These are phyloP conservation scores for Ectropis grisescens DNA, from an alignment of 1,140 invertebrate species.

Conservation along the genomic window DNA sequence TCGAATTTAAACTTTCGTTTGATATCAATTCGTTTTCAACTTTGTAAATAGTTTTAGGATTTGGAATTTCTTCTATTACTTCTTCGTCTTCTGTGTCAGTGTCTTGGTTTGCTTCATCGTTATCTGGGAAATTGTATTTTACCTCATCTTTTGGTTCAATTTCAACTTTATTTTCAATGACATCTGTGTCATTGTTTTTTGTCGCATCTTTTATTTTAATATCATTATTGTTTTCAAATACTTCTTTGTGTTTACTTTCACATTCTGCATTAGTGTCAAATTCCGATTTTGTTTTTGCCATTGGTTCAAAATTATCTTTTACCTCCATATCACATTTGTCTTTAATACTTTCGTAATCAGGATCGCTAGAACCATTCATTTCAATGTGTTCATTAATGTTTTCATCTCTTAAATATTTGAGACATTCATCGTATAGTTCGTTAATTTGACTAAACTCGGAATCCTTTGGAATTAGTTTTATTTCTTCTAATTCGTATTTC, in stretches of 20 bases:
- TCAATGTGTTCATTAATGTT: conserved; percentile 11
- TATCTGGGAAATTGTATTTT: neutral
- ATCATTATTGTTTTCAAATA: too few species aligned
- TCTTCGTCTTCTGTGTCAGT: neutral
- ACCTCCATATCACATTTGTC: conserved; percentile 13
- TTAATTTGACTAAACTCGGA: conserved; percentile 37
- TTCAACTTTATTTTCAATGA: neutral
- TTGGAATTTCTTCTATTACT: neutral
- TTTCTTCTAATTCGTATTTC: conserved; percentile 12
- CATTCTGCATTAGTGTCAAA: too few species aligned
- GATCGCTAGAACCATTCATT: conserved; percentile 6
- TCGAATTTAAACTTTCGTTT: conserved; percentile 23
- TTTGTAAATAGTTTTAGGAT: conserved; percentile 19
- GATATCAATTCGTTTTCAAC: conserved; percentile 34
- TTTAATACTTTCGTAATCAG: conserved; percentile 34
- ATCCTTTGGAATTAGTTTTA: conserved; percentile 12
- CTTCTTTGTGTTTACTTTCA: too few species aligned
- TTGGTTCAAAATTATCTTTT: too few species aligned
- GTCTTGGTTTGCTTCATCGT: neutral
- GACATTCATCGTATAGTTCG: conserved; percentile 51
- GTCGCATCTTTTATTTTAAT: neutral
- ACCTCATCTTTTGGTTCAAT: neutral
- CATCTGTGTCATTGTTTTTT: neutral
- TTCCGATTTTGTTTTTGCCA: too few species aligned
- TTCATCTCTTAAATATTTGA: conserved; percentile 36